phyloP scores from a whole-genome alignment of 1,140 invertebrate species.

The Meteorus sp. region DNA sequence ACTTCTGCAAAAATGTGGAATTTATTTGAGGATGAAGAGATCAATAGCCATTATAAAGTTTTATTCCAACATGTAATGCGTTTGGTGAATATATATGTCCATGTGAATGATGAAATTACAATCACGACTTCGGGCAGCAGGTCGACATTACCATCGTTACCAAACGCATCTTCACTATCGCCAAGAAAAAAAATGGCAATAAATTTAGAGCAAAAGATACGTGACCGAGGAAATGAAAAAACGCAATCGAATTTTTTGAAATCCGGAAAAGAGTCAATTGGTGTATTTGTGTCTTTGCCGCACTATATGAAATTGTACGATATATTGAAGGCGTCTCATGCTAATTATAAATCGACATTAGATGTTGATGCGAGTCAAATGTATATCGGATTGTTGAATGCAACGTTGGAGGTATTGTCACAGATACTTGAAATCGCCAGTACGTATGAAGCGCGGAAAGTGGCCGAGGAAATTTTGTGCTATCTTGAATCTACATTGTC shows the following conservation, averaged over 20 bases:
- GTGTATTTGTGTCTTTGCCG: constrained; percentile 68
- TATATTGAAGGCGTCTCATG: constrained; percentile 72
- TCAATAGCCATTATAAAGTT: constrained; percentile 61
- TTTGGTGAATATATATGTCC: constrained; percentile 73
- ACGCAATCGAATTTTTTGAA: constrained; percentile 26
- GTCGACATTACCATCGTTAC: constrained; percentile 63
- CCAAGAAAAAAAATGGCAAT: constrained; percentile 56
- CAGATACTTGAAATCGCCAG: constrained; percentile 78
- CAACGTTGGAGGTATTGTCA: constrained; percentile 68
- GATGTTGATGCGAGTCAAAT: constrained; percentile 73
- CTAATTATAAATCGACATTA: constrained; percentile 80
- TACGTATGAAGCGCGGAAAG: constrained; percentile 71
- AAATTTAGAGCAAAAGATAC: constrained; percentile 43
- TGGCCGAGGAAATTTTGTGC: constrained; percentile 79
- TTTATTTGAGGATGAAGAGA: constrained; percentile 59
- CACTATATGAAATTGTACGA: constrained; percentile 81
- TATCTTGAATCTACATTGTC: constrained; percentile 75
- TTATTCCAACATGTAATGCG: constrained; percentile 70
- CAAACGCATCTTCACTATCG: constrained; percentile 59
- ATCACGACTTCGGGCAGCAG: constrained; percentile 38
- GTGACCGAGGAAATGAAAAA: constrained; percentile 44
- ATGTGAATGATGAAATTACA: constrained; percentile 73
- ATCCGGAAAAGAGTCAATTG: constrained; percentile 52
- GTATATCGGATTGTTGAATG: constrained; percentile 72
- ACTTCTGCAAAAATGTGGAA: constrained; percentile 55